Percentiles rank a stretch among this genome's conserved stretches.
Evolutionary conservation across 2,797 vertebrate genomes (phyloP).

Genomic region (Notamacropus eugenii): DNA sequence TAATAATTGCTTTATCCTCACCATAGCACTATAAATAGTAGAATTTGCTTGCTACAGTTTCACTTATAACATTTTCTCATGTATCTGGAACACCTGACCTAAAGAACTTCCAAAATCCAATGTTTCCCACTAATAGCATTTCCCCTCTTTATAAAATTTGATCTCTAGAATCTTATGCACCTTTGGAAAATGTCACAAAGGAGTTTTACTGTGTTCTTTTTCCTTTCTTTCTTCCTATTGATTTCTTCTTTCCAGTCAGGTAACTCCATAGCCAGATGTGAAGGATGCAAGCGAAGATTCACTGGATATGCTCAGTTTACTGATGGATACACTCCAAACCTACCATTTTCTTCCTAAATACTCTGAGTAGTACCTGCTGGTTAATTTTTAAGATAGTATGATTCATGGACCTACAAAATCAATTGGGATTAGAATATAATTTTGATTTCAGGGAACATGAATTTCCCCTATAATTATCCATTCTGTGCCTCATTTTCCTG

Average conservation of each 20-base stretch:
- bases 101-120: slow-evolving; percentile 22
- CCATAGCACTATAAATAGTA: neutral
- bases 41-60: neutral
- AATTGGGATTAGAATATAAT: neutral
- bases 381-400: neutral
- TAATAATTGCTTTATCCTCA: slow-evolving; percentile 7
- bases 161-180: slow-evolving; percentile 5
- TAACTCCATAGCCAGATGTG: neutral
- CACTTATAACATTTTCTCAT: neutral
- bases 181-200: slow-evolving; percentile 44
- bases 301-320: neutral
- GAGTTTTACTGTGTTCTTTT: slow-evolving; percentile 6
- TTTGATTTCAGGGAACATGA: neutral
- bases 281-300: neutral
- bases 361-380: neutral
- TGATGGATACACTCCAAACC: neutral
- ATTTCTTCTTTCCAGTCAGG: slow-evolving; percentile 15
- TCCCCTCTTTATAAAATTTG: slow-evolving; percentile 35
- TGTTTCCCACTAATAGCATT: neutral
- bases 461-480: neutral
- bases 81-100: neutral
- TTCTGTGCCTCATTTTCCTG: neutral
- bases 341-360: neutral
- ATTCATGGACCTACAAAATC: neutral
- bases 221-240: slow-evolving; percentile 48